Base-by-base conservation (phyloP, 2,797 vertebrate genomes). In the Martes flavigula region DNA sequence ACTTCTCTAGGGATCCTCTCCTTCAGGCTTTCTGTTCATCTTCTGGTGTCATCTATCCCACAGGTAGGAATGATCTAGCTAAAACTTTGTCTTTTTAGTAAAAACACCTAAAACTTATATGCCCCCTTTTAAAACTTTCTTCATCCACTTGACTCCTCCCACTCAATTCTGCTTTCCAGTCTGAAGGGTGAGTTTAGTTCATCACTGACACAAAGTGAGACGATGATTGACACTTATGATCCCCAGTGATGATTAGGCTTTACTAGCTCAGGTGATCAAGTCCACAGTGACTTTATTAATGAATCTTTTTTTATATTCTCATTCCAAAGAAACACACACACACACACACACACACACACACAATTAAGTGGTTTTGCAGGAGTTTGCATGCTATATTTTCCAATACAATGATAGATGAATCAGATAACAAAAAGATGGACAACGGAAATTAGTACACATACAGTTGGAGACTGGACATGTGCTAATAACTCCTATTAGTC, bases 71-170 rank as follows among this genome's bases (percentile, higher is more conserved):
- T 70, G 38, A 64, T 46, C 48, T 95, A 87, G 38, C 40, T 81
- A 84, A 91, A 56, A 83, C 73, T 38, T 38, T 84, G 17, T 54
- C 79, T 51, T 83, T 35, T 83, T 91, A 43, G 48, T 97, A 79
- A 97, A 91, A 96, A 81, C 3, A 68, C n/a, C 40, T 13, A 32
- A 89, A 68, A 94, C 13, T 77, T 85, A 90, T 84, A 70, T 88
- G 43, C 3, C 2, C 35, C 27, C n/a, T 20, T 78, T 95, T 83
- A 82, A 94, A 87, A 32, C 5, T 66, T 18, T 81, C 48, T 17
- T 88, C 15, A 60, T 15, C 38, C 30, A 56, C 30, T 20, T 89
- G 40, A 9, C 56, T 35, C 10, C 12, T 91, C 46, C 35, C 43
- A 11, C 8, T 86, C 7, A 73, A 35, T 81, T 90, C 8, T 87